Evolutionary conservation across 2,113 vertebrate species (phyloP).

Genomic region (Gambusia holbrooki): DNA sequence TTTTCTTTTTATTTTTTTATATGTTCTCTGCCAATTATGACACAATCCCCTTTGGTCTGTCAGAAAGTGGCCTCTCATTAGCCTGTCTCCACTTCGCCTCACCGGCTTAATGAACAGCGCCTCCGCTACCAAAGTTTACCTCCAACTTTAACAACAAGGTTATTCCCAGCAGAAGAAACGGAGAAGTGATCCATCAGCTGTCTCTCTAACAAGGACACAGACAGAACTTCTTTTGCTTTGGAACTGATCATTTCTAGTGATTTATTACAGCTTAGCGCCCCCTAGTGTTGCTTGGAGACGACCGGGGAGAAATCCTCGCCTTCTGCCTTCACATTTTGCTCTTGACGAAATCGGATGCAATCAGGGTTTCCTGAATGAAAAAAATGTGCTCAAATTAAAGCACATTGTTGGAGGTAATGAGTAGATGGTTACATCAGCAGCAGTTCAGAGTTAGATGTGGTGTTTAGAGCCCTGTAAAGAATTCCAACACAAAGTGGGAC

Average conservation of each 20-base stretch:
- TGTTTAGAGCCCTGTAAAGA: background rate
- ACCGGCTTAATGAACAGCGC: slow-evolving; percentile 63
- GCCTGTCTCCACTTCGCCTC: slow-evolving; percentile 58
- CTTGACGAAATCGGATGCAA: background rate
- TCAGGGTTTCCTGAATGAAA: background rate
- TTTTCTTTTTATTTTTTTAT: slow-evolving; percentile 30
- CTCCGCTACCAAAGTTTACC: slow-evolving; percentile 63
- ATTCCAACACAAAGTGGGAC: background rate
- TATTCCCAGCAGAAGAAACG: slow-evolving; percentile 26
- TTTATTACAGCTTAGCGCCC: slow-evolving; percentile 69
- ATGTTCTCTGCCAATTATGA: slow-evolving; percentile 62
- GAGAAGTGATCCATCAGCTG: slow-evolving; percentile 71
- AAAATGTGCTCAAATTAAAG: background rate
- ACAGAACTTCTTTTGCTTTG: slow-evolving; percentile 27
- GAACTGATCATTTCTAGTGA: slow-evolving; percentile 17
- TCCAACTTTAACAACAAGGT: slow-evolving; percentile 60
- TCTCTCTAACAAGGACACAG: slow-evolving; percentile 61
- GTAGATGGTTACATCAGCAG: slow-evolving; percentile 31
- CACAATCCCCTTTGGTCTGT: slow-evolving; percentile 46
- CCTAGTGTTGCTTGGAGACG: slow-evolving; percentile 62
- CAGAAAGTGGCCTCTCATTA: slow-evolving; percentile 74
- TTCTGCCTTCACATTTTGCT: slow-evolving; percentile 12
- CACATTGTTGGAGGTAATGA: background rate
- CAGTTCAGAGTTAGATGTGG: background rate
- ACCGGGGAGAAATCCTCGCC: background rate